Conservation (phyloP, 1,140 invertebrate genomes). For the Megalopta genalis region DNA sequence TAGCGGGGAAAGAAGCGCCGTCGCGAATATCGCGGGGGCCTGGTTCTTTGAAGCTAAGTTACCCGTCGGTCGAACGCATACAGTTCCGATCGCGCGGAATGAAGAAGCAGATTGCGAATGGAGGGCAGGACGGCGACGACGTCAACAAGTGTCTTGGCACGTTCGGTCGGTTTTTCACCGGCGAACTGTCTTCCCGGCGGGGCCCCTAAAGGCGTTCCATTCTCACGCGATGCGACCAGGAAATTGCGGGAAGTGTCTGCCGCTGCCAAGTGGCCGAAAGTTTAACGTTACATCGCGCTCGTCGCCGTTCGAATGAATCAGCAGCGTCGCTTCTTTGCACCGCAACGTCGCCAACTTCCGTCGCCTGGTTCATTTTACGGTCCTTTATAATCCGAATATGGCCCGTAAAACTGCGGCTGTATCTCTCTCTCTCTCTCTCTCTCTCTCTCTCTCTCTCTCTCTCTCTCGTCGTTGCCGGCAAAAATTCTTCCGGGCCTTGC, state of each 20-base stretch:
- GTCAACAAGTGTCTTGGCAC: slow-evolving; percentile 69
- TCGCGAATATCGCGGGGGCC: slow-evolving; percentile 21
- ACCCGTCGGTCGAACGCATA: neutral
- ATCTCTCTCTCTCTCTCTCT: too few species aligned
- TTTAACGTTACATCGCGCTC: slow-evolving; percentile 21
- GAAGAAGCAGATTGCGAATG: slow-evolving; percentile 15
- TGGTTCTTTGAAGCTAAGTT: too few species aligned
- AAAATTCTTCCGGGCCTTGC: neutral
- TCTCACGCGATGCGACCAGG: slow-evolving; percentile 32
- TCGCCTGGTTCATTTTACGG: neutral
- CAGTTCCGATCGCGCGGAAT: neutral
- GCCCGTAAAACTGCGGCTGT: neutral
- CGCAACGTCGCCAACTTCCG: neutral
- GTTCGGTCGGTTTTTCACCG: slow-evolving; percentile 38
- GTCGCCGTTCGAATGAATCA: slow-evolving; percentile 22
- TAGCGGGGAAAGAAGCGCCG: neutral
- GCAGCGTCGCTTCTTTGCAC: neutral
- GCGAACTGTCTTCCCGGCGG: slow-evolving; percentile 29
- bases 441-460: too few species aligned
- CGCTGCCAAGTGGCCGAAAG: slow-evolving; percentile 16
- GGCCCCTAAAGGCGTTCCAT: slow-evolving; percentile 20
- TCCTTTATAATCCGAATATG: slow-evolving; percentile 3
- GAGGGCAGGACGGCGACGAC: neutral
- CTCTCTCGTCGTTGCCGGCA: neutral
- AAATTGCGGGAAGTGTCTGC: slow-evolving; percentile 27